Conservation (phyloP, 1,140 invertebrate genomes). For the Tetramorium alpestre region DNA sequence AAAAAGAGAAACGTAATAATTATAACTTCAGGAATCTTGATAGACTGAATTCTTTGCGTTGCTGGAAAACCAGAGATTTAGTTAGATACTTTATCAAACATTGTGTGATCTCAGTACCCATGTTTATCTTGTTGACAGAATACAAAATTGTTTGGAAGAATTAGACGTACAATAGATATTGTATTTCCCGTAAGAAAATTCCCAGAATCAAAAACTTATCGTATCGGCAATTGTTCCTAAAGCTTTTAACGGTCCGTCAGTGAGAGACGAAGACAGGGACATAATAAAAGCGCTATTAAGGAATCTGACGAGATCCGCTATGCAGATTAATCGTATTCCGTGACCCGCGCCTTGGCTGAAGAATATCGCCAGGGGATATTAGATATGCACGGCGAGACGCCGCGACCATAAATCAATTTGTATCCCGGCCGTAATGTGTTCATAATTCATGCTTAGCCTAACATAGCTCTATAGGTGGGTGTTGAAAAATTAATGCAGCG, state of each 20-base stretch:
- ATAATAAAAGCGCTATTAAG: slow-evolving; percentile 75
- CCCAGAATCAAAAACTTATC: background rate
- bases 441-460: slow-evolving; percentile 84
- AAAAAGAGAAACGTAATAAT: background rate
- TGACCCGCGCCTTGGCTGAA: slow-evolving; percentile 73
- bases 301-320: slow-evolving; percentile 75
- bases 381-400: slow-evolving; percentile 79
- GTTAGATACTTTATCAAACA: background rate
- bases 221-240: background rate
- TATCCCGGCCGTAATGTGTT: slow-evolving; percentile 82
- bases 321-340: slow-evolving; percentile 79
- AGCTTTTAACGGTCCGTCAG: slow-evolving; percentile 27
- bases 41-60: background rate
- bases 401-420: slow-evolving; percentile 83
- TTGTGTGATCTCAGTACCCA: background rate
- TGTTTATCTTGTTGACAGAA: background rate
- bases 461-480: slow-evolving; percentile 70
- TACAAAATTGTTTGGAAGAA: background rate
- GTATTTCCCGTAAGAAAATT: background rate
- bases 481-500: slow-evolving; percentile 81
- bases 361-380: slow-evolving; percentile 79
- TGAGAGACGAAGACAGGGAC: slow-evolving; percentile 43
- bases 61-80: background rate
- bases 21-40: background rate
- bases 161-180: background rate